Conservation (phyloP, 2,888 invertebrate genomes). For the Mythimna vitellina region DNA sequence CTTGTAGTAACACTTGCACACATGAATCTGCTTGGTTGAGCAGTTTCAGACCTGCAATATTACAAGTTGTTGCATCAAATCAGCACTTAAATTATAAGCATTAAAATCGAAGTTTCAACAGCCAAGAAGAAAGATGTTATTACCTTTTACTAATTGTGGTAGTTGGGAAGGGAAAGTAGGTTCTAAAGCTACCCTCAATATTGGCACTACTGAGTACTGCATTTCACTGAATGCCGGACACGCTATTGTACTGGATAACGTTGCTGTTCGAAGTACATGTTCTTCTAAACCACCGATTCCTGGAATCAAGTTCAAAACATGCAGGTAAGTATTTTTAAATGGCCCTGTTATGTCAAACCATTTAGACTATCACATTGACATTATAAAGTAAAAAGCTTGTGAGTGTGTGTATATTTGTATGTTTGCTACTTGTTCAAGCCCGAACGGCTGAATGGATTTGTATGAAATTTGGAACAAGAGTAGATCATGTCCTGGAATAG, state of each 20-base stretch:
- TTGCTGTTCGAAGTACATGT: conserved; percentile 96
- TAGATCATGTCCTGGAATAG: too few species aligned
- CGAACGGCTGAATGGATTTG: too few species aligned
- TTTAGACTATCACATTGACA: too few species aligned
- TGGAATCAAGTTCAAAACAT: conserved; percentile 64
- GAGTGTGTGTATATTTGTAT: too few species aligned
- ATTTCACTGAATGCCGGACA: conserved; percentile 97
- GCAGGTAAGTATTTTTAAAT: neutral
- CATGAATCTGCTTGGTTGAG: conserved; percentile 98
- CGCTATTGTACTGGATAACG: conserved; percentile 94
- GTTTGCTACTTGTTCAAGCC: too few species aligned
- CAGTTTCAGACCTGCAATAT: conserved; percentile 93
- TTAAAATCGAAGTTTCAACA: conserved; percentile 6
- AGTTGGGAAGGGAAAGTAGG: conserved; percentile 95
- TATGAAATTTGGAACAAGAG: too few species aligned
- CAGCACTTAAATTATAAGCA: neutral
- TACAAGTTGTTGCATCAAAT: neutral
- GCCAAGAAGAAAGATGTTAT: too few species aligned
- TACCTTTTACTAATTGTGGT: conserved; percentile 92
- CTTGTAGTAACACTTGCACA: conserved; percentile 96
- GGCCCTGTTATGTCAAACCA: neutral
- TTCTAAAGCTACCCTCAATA: conserved; percentile 98
- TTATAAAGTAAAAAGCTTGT: too few species aligned
- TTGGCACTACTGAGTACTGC: conserved; percentile 94
- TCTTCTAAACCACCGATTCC: conserved; percentile 97